Evolutionary conservation across 2,888 invertebrate genomes (phyloP), one percentile per base, ranked within the genome.

Genomic region (Pedicia rivosa): DNA sequence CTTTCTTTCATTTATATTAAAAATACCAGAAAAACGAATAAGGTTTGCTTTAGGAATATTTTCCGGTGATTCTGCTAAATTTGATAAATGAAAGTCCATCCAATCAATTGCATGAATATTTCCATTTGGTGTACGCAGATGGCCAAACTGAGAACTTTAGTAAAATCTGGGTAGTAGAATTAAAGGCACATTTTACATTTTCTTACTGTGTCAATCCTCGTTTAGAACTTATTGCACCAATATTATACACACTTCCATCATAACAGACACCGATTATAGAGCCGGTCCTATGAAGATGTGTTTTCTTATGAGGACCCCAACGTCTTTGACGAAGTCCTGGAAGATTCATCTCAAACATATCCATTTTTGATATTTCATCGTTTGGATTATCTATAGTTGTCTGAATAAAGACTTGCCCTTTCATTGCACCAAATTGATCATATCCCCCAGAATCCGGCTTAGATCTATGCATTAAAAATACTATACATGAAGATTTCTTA

Each of bases 401-500:
- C 39, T 60, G 65, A 1, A 65, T 55, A 36, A 60, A 62, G 39
- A 77, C 51, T 13, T 66, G 65, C 1, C 78, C 79, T 43, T 68
- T 63, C 13, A 74, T 48, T 1, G 65, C 59, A 4, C 79, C 79
- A 58, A 68, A 78, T 49, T 78, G 78, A 42, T 70, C 61, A 55
- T 70, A 74, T 34, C 73, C 70, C 3, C 57, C 56, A 29, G 61
- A 55, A 2, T 57, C 55, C 37, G 57, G 52, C 44, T 57, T 56
- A 29, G 52, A 55, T 43, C 68, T 68, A 45, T 17, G 32, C 24
- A 15, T 12, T 6, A 6, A n/a, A 22, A 17, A 22, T 16, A 31
- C 15, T 17, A 13, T 37, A 13, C 10, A 14, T 12, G 19, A 25
- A 17, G 17, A 2, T 10, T n/a, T 12, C n/a, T 26, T 28, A 25